Conservation (phyloP, 2,113 vertebrate genomes). For the Nipponia nippon region DNA sequence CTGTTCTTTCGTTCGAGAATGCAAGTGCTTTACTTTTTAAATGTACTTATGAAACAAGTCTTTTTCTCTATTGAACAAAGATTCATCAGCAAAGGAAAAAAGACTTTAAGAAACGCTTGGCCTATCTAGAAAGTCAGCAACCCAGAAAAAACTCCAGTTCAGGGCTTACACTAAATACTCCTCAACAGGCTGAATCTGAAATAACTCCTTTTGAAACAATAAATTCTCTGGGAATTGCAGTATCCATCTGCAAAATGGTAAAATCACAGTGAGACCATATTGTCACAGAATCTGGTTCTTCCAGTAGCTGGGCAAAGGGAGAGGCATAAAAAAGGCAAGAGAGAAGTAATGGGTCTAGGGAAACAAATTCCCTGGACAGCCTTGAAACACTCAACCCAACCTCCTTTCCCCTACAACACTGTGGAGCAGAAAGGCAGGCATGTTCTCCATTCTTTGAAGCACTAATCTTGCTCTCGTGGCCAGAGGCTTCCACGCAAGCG, state of each 20-base stretch:
- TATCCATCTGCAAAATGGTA: neutral
- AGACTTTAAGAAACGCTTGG: neutral
- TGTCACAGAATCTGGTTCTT: neutral
- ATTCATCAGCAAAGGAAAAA: neutral
- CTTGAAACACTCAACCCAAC: neutral
- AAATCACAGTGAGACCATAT: neutral
- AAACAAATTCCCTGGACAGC: neutral
- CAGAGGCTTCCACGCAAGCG: accelerated
- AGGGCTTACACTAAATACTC: neutral
- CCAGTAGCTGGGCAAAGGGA: neutral
- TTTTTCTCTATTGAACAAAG: neutral
- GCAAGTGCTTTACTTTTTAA: neutral
- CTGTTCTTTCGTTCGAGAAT: neutral
- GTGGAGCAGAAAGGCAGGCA: neutral
- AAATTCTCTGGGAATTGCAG: neutral
- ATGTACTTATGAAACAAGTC: neutral
- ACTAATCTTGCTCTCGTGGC: neutral
- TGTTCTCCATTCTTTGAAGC: neutral
- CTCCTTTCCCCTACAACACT: accelerated
- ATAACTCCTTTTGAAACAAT: neutral
- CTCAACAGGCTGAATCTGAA: neutral
- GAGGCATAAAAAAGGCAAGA: neutral
- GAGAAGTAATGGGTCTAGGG: neutral
- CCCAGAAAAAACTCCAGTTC: neutral
- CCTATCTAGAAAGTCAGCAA: neutral